Conservation (phyloP, 2,797 vertebrate genomes). For the Rhynchotus rufescens region DNA sequence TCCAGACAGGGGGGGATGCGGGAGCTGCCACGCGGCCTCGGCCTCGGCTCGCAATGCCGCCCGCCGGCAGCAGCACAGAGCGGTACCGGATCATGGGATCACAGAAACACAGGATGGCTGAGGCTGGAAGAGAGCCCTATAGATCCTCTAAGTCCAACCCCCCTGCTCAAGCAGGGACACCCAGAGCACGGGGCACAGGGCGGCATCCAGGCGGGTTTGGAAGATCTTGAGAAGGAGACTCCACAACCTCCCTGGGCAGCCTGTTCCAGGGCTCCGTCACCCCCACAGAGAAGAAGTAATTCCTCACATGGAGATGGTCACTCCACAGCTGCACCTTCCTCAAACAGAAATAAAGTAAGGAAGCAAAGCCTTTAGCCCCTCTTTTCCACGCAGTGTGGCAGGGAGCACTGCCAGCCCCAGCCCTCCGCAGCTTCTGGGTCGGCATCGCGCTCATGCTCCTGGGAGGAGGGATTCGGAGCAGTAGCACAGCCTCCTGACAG, state of each 20-base stretch:
- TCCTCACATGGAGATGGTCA: fast-evolving
- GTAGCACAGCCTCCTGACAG: neutral
- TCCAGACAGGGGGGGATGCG: neutral
- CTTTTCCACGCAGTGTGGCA: fast-evolving
- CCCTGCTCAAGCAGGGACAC: no score
- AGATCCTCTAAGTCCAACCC: no score
- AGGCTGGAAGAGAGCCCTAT: no score
- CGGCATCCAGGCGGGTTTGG: no score
- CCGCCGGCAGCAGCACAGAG: neutral
- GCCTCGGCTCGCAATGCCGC: neutral
- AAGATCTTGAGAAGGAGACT: no score
- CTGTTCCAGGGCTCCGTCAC: no score
- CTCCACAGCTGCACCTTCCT: fast-evolving
- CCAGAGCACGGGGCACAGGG: no score
- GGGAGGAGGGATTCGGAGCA: neutral
- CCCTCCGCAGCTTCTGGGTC: neutral
- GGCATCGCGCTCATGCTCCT: fast-evolving
- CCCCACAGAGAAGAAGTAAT: no score
- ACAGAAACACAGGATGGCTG: no score
- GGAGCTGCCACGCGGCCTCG: fast-evolving
- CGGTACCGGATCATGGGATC: neutral
- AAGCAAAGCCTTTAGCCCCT: neutral
- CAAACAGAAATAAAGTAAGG: fast-evolving
- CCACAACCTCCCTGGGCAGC: no score
- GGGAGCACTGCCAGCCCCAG: neutral